Conservation (phyloP, 2,888 invertebrate genomes). For the Philonicus albiceps region DNA sequence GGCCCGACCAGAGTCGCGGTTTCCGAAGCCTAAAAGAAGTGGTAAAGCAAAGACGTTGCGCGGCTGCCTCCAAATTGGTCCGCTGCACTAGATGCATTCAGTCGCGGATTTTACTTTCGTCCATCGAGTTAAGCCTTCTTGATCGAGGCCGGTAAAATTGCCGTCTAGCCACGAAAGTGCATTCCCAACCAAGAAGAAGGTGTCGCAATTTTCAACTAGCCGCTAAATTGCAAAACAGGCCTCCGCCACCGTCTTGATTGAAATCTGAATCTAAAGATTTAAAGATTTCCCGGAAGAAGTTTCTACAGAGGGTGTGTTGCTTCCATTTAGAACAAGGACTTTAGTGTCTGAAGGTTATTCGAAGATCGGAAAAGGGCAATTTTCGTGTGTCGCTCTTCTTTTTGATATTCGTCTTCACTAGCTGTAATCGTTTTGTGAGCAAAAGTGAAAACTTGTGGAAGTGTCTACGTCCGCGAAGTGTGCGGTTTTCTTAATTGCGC, state of each 20-base stretch:
- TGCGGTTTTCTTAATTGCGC: neutral
- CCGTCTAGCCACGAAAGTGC: conserved; percentile 1
- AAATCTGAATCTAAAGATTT: neutral
- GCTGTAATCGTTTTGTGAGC: neutral
- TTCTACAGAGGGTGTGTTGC: neutral
- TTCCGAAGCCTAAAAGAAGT: conserved; percentile 9
- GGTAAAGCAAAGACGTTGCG: neutral
- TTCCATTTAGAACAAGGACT: neutral
- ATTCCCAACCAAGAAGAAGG: neutral
- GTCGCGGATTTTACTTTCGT: conserved; percentile 64
- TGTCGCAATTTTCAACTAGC: conserved; percentile 11
- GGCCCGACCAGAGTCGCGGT: neutral
- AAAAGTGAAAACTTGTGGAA: conserved; percentile 25
- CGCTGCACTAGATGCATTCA: conserved; percentile 57
- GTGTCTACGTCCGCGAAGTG: neutral
- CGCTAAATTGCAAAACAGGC: neutral
- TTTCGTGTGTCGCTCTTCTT: neutral
- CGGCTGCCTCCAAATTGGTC: neutral
- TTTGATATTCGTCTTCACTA: neutral
- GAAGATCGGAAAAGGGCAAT: neutral
- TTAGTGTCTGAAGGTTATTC: neutral
- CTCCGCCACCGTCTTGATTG: neutral
- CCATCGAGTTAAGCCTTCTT: conserved; percentile 53
- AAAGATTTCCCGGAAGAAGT: neutral
- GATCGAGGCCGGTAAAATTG: neutral